Percentiles rank a stretch among this genome's conserved stretches.
phyloP scores from a whole-genome alignment of 2,888 invertebrate genomes.

The Caenorhabditis sulstoni region DNA sequence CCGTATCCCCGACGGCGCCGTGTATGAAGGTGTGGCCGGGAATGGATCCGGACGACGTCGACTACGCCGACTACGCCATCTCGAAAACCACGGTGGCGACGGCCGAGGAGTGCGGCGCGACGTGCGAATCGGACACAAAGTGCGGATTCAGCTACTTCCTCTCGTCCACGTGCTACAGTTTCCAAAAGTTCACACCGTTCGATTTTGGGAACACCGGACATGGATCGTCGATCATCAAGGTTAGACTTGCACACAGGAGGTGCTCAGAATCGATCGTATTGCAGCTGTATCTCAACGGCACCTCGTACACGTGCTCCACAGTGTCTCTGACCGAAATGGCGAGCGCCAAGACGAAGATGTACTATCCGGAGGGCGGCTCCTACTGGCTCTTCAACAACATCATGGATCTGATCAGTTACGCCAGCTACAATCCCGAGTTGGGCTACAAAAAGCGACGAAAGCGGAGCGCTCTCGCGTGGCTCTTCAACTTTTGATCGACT shows the following conservation, averaged over 20 bases:
- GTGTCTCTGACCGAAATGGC: constrained; percentile 22
- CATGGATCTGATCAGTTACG: constrained; percentile 25
- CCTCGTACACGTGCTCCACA: constrained; percentile 15
- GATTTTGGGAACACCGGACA: constrained; percentile 18
- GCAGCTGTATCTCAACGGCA: constrained; percentile 42
- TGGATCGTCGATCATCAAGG: constrained; percentile 31
- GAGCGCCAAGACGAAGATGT: constrained; percentile 25
- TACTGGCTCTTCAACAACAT: constrained; percentile 39
- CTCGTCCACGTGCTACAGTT: constrained; percentile 10
- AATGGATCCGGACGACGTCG: constrained; percentile 17
- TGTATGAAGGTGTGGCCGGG: constrained; percentile 37
- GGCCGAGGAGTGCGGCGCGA: constrained; percentile 15
- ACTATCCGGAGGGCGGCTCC: constrained; percentile 43
- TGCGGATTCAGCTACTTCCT: constrained; percentile 23
- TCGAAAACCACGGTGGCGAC: neutral
- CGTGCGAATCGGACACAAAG: constrained; percentile 14
- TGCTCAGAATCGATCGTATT: too few relatives aligned
- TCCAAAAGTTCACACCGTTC: constrained; percentile 21
- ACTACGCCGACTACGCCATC: constrained; percentile 11
- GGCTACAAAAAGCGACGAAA: constrained; percentile 42
- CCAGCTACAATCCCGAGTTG: constrained; percentile 34
- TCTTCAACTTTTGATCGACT: constrained; percentile 10
- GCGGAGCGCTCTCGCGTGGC: constrained; percentile 37
- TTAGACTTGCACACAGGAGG: too few relatives aligned
- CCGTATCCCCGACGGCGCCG: constrained; percentile 5